Conservation (phyloP, 2,797 vertebrate species). For the Tympanoctomys barrerae region DNA sequence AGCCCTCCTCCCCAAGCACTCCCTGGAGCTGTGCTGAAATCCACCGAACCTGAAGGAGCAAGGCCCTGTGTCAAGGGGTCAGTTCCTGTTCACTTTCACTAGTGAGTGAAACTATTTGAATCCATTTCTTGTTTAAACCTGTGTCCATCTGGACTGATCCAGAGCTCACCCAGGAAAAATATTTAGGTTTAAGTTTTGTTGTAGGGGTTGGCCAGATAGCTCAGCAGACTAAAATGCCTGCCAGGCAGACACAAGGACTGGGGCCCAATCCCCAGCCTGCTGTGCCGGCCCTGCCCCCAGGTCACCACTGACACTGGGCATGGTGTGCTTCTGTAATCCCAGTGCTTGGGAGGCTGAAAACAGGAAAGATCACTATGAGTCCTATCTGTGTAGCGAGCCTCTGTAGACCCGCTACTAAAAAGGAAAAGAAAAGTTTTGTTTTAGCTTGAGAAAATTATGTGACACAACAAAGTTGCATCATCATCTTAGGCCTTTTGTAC, state of each 20-base stretch:
- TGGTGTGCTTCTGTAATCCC: too few species aligned
- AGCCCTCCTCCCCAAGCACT: conserved; percentile 29
- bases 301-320: too few species aligned
- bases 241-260: too few species aligned
- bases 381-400: too few species aligned
- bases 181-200: conserved; percentile 46
- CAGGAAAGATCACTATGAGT: too few species aligned
- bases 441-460: conserved; percentile 26
- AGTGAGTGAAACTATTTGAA: conserved; percentile 70
- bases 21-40: conserved; percentile 19
- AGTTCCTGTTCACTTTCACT: conserved; percentile 55
- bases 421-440: not conserved
- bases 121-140: conserved; percentile 57
- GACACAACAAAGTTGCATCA: conserved; percentile 17
- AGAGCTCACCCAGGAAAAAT: conserved; percentile 23
- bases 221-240: too few species aligned
- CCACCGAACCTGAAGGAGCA: conserved; percentile 44
- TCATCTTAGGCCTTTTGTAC: conserved; percentile 51
- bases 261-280: too few species aligned
- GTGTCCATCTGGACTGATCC: conserved; percentile 12
- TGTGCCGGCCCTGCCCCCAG: too few species aligned
- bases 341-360: too few species aligned
- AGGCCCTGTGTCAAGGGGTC: conserved; percentile 51
- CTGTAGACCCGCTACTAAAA: too few species aligned
- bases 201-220: not conserved